A percentile compares a stretch with the other conserved stretches of the same genome.
These are phyloP conservation scores for Drosophila lowei DNA, from an alignment of 1,140 invertebrate species.

Conservation along the genomic window DNA sequence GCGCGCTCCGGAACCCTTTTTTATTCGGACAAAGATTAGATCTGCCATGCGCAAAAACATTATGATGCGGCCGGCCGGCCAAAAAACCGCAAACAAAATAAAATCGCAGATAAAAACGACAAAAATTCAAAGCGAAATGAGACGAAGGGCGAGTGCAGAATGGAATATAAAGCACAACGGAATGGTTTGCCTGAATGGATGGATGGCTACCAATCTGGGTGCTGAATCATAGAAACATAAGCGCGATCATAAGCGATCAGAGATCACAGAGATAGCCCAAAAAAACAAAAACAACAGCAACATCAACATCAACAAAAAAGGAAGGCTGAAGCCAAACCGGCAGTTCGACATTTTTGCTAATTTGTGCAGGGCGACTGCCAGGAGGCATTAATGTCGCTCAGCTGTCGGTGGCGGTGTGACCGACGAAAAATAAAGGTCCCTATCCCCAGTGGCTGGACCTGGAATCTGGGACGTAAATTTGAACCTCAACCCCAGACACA, in stretches of 20 bases:
- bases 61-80: slow-evolving; percentile 66
- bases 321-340: slow-evolving; percentile 43
- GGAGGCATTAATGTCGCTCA: slow-evolving; percentile 77
- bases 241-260: slow-evolving; percentile 72
- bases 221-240: slow-evolving; percentile 79
- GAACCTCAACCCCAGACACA: background rate
- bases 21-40: slow-evolving; percentile 69
- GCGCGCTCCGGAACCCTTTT: slow-evolving; percentile 54
- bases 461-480: background rate
- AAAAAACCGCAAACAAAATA: slow-evolving; percentile 51
- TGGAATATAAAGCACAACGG: slow-evolving; percentile 29
- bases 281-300: slow-evolving; percentile 6
- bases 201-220: slow-evolving; percentile 69
- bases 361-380: slow-evolving; percentile 74
- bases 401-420: slow-evolving; percentile 54
- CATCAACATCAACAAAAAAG: slow-evolving; percentile 1
- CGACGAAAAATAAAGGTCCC: slow-evolving; percentile 38
- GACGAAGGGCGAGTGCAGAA: slow-evolving; percentile 26
- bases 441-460: background rate
- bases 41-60: slow-evolving; percentile 79
- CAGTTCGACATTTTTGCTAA: slow-evolving; percentile 61
- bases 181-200: slow-evolving; percentile 19
- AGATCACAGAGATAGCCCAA: slow-evolving; percentile 50
- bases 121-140: slow-evolving; percentile 21
- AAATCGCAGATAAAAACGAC: slow-evolving; percentile 52